A percentile compares a stretch with the other conserved stretches of the same genome.
Evolutionary conservation across 1,140 invertebrate genomes (phyloP).

Genomic region (Leptopilina clavipes): DNA sequence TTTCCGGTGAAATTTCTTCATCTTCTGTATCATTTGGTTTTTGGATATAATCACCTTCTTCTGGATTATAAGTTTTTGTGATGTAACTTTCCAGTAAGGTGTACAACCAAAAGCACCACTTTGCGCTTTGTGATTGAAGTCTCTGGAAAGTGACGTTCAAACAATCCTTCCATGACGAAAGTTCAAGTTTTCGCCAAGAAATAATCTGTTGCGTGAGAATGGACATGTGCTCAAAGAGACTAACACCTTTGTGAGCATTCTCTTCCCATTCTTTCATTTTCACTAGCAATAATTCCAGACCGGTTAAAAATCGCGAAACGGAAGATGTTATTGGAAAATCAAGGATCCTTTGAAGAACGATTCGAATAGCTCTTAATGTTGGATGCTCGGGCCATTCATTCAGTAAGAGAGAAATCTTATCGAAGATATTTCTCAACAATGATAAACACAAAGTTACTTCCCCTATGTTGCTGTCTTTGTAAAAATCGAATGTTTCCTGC

Average conservation of each 20-base stretch:
- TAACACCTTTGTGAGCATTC: conserved; percentile 90
- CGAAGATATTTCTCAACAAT: conserved; percentile 80
- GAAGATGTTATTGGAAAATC: conserved; percentile 87
- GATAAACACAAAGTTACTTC: conserved; percentile 85
- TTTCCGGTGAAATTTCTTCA: conserved; percentile 54
- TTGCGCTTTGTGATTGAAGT: conserved; percentile 79
- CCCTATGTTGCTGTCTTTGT: conserved; percentile 87
- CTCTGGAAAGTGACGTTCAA: conserved; percentile 80
- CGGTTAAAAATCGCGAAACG: conserved; percentile 90
- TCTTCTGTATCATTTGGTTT: conserved; percentile 42
- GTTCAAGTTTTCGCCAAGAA: conserved; percentile 93
- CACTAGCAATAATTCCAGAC: conserved; percentile 90
- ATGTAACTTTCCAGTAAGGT: conserved; percentile 78
- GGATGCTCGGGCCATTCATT: conserved; percentile 94
- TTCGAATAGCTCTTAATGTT: conserved; percentile 83
- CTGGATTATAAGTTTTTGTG: conserved; percentile 40
- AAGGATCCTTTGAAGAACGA: conserved; percentile 85
- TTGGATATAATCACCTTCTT: conserved; percentile 30
- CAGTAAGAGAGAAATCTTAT: conserved; percentile 81
- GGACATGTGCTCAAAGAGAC: conserved; percentile 82
- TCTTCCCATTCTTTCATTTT: conserved; percentile 94
- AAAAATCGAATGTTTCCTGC: conserved; percentile 83
- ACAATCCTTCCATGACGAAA: conserved; percentile 89
- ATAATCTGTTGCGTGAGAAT: conserved; percentile 88
- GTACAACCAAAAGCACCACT: conserved; percentile 95